Evolutionary conservation across 2,113 vertebrate species (phyloP).

Genomic region (Pao palembangensis): DNA sequence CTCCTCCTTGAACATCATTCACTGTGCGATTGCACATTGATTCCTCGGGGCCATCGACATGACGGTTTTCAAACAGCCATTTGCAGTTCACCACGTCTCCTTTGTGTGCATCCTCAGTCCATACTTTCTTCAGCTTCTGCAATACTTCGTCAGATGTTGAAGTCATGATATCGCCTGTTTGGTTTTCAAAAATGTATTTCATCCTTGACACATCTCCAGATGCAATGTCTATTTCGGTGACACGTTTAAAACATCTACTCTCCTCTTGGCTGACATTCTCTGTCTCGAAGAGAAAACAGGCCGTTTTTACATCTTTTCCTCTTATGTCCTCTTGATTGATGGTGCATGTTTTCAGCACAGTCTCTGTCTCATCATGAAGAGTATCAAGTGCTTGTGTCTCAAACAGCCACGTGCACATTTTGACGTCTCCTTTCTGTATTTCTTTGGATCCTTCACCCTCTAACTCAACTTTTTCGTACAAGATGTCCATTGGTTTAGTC

Average conservation of each 20-base stretch:
- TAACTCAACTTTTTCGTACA: constrained; percentile 81
- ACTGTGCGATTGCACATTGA: constrained; percentile 70
- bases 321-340: constrained; percentile 82
- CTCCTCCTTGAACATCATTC: constrained; percentile 82
- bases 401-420: constrained; percentile 88
- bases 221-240: constrained; percentile 82
- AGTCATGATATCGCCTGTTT: constrained; percentile 81
- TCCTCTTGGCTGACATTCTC: constrained; percentile 81
- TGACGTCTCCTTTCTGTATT: constrained; percentile 83
- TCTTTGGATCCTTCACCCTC: constrained; percentile 68
- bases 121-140: constrained; percentile 79
- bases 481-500: constrained; percentile 85
- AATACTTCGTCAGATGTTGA: constrained; percentile 81
- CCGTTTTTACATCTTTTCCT: constrained; percentile 82
- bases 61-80: constrained; percentile 89
- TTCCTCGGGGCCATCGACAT: constrained; percentile 74
- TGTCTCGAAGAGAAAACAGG: constrained; percentile 87
- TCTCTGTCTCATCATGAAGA: constrained; percentile 77
- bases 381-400: constrained; percentile 85
- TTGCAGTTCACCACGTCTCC: constrained; percentile 83
- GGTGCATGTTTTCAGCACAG: constrained; percentile 71
- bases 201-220: constrained; percentile 86
- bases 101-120: constrained; percentile 83
- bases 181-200: constrained; percentile 87
- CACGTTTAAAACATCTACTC: constrained; percentile 69